Conservation (phyloP, 2,888 invertebrate species). For the Aporophyla lueneburgensis region DNA sequence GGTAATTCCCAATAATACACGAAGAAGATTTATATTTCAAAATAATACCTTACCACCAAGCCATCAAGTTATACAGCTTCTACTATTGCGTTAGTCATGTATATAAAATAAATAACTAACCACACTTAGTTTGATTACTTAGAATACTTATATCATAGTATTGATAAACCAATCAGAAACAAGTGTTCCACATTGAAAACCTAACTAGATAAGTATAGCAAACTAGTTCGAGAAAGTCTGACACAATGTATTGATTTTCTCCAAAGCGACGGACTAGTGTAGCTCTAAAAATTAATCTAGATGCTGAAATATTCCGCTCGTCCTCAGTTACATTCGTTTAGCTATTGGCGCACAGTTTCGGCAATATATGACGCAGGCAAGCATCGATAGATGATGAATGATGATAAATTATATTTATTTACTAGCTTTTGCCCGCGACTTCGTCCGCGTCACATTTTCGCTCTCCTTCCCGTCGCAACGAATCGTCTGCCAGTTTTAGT, state of each 20-base stretch:
- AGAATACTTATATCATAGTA: conserved; percentile 6
- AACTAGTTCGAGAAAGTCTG: conserved; percentile 29
- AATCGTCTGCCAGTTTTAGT: too few species aligned
- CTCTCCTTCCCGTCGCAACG: too few species aligned
- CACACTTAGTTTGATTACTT: conserved; percentile 15
- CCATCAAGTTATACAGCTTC: background rate
- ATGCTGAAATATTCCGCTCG: conserved; percentile 28
- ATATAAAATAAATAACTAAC: conserved; percentile 4
- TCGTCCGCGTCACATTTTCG: too few species aligned
- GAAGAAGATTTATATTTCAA: background rate
- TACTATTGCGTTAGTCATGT: conserved; percentile 17
- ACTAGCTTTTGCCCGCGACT: too few species aligned
- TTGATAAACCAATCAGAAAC: conserved; percentile 25
- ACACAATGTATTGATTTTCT: conserved; percentile 52
- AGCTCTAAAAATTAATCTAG: conserved; percentile 34
- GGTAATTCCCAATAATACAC: background rate
- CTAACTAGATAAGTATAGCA: conserved; percentile 4
- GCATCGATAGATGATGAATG: background rate
- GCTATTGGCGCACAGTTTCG: background rate
- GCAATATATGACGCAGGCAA: too few species aligned
- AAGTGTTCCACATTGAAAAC: conserved; percentile 11
- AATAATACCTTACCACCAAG: background rate
- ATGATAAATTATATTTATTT: background rate
- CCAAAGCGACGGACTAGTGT: conserved; percentile 13
- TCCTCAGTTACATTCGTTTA: background rate